phyloP scores from a whole-genome alignment of 2,113 vertebrate genomes.

The Origma solitaria region DNA sequence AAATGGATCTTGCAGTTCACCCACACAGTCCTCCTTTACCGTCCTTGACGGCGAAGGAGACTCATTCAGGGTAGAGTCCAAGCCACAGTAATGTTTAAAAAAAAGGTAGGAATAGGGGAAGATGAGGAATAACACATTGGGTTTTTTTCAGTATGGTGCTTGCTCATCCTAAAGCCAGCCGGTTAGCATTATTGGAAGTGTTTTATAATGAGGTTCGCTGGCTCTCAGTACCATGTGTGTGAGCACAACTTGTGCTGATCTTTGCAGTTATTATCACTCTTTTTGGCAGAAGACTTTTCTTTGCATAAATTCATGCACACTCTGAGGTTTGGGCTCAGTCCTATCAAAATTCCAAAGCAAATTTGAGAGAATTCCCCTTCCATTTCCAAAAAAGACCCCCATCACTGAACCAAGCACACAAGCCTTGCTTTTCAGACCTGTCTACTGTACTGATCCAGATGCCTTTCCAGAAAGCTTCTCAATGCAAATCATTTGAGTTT shows the following conservation, averaged over 20 bases:
- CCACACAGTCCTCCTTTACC: background rate
- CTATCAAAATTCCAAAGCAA: slow-evolving; percentile 10
- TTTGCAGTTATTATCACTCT: background rate
- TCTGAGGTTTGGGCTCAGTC: background rate
- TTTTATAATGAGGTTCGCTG: background rate
- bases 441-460: background rate
- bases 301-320: background rate
- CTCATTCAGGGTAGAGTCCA: background rate
- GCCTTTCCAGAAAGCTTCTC: background rate
- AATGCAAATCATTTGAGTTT: background rate
- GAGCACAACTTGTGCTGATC: background rate
- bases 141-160: background rate
- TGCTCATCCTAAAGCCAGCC: background rate
- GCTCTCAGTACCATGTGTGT: background rate
- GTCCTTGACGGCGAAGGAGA: background rate
- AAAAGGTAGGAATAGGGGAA: background rate
- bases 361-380: background rate
- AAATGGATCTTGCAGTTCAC: background rate
- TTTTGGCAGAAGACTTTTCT: background rate
- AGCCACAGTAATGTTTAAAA: background rate
- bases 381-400: background rate
- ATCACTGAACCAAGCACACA: background rate
- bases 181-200: background rate
- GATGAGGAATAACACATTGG: background rate
- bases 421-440: background rate